Evolutionary conservation across 1,140 invertebrate genomes (phyloP), one percentile per base, ranked within the genome.

Genomic region (Centruroides sculpturatus): DNA sequence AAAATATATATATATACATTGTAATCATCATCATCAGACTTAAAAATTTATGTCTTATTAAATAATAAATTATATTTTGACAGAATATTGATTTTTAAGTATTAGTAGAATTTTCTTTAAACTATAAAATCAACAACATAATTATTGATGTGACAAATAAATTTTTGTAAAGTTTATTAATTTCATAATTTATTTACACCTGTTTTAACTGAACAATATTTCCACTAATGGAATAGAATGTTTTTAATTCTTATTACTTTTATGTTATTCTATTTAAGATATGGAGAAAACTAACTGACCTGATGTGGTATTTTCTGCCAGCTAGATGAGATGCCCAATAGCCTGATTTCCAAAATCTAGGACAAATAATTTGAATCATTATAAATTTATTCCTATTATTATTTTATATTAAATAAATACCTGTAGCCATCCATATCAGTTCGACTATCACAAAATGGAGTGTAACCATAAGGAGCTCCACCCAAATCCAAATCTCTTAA

Each of bases 351-450:
- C 97, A 99, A 78, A 99, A 99, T 59, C 78, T 78, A 65, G 58
- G 70, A 68, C 54, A 49, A 41, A 41, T 41, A 23, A 48, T 50
- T 52, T 9, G 23, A 59, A 13, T 57, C 9, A 36, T 35, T 51
- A 12, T 12, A 57, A 62, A 54, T n/a, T 23, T 47, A 3, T 8
- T 41, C 7, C 4, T 41, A 53, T 57, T 57, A 13, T 55, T 36
- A 49, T 54, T 58, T n/a, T 6, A 41, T 6, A 41, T 41, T 6
- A 41, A 41, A 41, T 41, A 41, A 55, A 57, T 53, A 78, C 77
- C 89, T 81, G 72, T 98, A 99, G 46, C 96, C 96, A 75, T 99
- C 97, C 95, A 99, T 99, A 77, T 99, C 94, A 66, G 79, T 90
- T 64, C 94, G 81, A 59, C 89, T 94, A 69, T 98, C 93, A 79